These are phyloP conservation scores for Scarus forsteni DNA, from an alignment of 2,797 vertebrate genomes.

Conservation along the genomic window DNA sequence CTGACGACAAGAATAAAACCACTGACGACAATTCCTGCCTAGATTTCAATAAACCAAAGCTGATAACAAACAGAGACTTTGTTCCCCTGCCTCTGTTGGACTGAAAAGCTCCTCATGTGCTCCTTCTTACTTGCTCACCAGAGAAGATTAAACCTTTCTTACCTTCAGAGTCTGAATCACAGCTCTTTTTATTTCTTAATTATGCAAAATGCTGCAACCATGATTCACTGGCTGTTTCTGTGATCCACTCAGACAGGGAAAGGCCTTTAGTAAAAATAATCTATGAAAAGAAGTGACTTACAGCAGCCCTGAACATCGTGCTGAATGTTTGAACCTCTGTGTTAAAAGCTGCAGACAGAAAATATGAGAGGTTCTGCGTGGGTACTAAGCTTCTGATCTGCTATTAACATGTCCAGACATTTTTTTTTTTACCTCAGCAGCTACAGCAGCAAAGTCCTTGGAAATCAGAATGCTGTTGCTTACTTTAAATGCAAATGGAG, in stretches of 20 bases:
- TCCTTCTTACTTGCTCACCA: slow-evolving; percentile 58
- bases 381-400: slow-evolving; percentile 41
- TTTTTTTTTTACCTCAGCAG: neutral
- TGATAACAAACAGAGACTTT: slow-evolving; percentile 62
- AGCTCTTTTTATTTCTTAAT: slow-evolving; percentile 12
- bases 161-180: slow-evolving; percentile 14
- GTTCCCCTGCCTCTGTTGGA: slow-evolving; percentile 47
- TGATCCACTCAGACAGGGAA: neutral
- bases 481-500: slow-evolving; percentile 16
- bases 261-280: neutral
- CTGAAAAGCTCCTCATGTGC: slow-evolving; percentile 66
- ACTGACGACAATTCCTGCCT: slow-evolving; percentile 43
- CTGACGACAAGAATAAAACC: slow-evolving; percentile 44
- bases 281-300: neutral
- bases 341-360: slow-evolving; percentile 15
- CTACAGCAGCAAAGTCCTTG: slow-evolving; percentile 13
- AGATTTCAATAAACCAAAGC: slow-evolving; percentile 56
- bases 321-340: slow-evolving; percentile 5
- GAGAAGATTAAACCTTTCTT: slow-evolving; percentile 68
- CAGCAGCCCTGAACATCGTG: too few species aligned
- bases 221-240: neutral
- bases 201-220: neutral
- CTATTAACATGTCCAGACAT: slow-evolving; percentile 46
- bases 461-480: neutral
- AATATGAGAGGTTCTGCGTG: slow-evolving; percentile 24